These are phyloP conservation scores for Zaprionus lachaisei DNA, from an alignment of 1,140 invertebrate genomes.

Conservation along the genomic window DNA sequence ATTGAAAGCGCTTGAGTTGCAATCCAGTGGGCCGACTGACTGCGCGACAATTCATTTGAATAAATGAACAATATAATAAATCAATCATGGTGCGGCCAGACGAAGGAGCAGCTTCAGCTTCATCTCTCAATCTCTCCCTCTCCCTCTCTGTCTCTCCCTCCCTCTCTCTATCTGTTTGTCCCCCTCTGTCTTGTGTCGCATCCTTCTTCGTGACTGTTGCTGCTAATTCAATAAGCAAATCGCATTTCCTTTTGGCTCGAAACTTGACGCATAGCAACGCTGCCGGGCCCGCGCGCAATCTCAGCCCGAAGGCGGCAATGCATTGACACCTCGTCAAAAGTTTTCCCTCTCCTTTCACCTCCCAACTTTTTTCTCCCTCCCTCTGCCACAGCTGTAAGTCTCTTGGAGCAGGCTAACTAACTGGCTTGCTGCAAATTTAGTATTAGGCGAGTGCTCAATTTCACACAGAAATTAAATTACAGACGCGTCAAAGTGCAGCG, in stretches of 20 bases:
- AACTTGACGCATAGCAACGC: not conserved
- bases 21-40: not conserved
- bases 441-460: constrained; percentile 80
- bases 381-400: not conserved
- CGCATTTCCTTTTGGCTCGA: constrained; percentile 65
- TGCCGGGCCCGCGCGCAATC: not conserved
- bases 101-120: not conserved
- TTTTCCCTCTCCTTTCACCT: constrained; percentile 21
- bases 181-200: constrained; percentile 3
- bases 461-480: constrained; percentile 79
- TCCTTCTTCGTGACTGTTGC: not conserved
- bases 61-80: constrained; percentile 41
- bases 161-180: not conserved
- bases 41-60: constrained; percentile 7
- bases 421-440: constrained; percentile 78
- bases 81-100: constrained; percentile 20
- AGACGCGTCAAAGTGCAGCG: constrained; percentile 58
- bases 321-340: constrained; percentile 80
- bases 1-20: not conserved
- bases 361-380: not conserved
- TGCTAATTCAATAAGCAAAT: constrained; percentile 77
- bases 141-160: not conserved
- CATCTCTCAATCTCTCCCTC: not conserved
- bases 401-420: constrained; percentile 55
- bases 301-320: constrained; percentile 44